Evolutionary conservation across 92 coral and sea anemone genomes (phyloP).

Genomic region (Metridium senile): DNA sequence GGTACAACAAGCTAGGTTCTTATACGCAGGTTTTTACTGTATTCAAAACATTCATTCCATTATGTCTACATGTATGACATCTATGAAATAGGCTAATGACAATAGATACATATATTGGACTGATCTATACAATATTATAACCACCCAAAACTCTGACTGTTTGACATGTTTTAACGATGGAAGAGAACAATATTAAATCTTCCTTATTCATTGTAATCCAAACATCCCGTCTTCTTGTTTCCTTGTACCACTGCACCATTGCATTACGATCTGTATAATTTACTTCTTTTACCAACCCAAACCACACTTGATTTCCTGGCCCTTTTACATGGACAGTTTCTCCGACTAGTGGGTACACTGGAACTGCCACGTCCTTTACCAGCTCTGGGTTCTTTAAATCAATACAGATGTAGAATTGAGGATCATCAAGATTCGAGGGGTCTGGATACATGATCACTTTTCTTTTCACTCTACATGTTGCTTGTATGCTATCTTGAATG

Average conservation of each 20-base stretch:
- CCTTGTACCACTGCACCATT: constrained; percentile 56
- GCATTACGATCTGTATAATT: not conserved
- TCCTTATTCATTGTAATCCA: constrained; percentile 40
- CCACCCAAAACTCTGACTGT: constrained; percentile 58
- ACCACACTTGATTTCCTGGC: constrained; percentile 50
- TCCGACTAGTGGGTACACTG: constrained; percentile 51
- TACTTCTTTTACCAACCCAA: constrained; percentile 47
- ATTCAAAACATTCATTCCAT: too few species aligned
- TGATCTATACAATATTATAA: constrained; percentile 16
- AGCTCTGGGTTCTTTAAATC: constrained; percentile 59
- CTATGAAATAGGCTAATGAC: too few species aligned
- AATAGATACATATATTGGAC: too few species aligned
- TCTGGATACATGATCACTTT: constrained; percentile 66
- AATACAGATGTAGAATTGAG: constrained; percentile 50
- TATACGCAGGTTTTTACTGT: too few species aligned
- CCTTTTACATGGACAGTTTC: constrained; percentile 57
- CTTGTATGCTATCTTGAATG: constrained; percentile 53
- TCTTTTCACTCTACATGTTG: constrained; percentile 44
- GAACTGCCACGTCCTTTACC: constrained; percentile 29
- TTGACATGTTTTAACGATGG: constrained; percentile 26
- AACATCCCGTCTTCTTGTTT: constrained; percentile 48
- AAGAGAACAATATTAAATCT: constrained; percentile 45
- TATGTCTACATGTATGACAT: too few species aligned
- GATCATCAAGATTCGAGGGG: constrained; percentile 50
- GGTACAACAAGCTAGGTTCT: too few species aligned